Conservation (phyloP, 2,113 vertebrate species). For the Gila orcuttii region DNA sequence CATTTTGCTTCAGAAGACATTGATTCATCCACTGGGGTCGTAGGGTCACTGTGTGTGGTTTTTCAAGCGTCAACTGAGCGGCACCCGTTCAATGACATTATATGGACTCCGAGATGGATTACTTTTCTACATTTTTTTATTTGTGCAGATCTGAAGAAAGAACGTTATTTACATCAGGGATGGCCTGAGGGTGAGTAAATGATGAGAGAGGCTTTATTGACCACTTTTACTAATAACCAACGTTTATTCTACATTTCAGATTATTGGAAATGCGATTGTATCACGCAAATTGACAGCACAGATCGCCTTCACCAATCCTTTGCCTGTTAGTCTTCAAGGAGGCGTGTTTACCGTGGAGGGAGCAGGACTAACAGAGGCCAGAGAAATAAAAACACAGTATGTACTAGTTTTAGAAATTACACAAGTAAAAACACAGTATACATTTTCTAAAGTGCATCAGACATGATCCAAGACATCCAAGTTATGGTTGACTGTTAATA, state of each 20-base stretch:
- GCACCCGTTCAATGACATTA: too few relatives aligned
- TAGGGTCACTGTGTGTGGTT: too few relatives aligned
- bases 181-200: too few relatives aligned
- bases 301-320: constrained; percentile 77
- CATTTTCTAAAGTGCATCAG: not conserved
- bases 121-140: too few relatives aligned
- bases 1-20: too few relatives aligned
- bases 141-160: too few relatives aligned
- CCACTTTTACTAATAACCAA: not conserved
- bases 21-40: too few relatives aligned
- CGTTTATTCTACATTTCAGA: constrained; percentile 59
- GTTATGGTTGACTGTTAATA: not conserved
- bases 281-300: constrained; percentile 54
- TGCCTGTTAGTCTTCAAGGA: constrained; percentile 69
- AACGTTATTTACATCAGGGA: too few relatives aligned
- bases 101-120: too few relatives aligned
- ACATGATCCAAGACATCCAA: not conserved
- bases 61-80: too few relatives aligned
- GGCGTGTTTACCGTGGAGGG: constrained; percentile 80
- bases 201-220: too few relatives aligned
- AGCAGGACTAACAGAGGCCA: constrained; percentile 69
- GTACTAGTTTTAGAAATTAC: constrained; percentile 46
- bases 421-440: not conserved
- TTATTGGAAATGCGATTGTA: constrained; percentile 65
- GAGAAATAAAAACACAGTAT: constrained; percentile 71